Base-by-base conservation (phyloP, 1,140 invertebrate species). In the Dinoponera quadriceps region DNA sequence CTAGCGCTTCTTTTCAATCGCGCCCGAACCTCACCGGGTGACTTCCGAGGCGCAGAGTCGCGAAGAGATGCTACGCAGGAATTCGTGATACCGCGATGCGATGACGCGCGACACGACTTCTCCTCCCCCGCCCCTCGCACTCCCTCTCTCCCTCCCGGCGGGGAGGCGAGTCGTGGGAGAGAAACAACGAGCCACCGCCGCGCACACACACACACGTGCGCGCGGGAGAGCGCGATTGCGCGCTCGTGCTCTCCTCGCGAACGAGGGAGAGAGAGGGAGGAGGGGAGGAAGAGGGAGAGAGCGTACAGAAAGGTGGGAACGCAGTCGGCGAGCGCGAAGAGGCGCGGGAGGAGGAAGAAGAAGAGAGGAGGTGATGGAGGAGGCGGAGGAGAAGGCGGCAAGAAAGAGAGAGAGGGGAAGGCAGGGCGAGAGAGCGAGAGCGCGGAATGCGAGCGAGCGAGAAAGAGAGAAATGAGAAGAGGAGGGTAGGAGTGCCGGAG, bases 401-500 rank as follows among this genome's bases (percentile, higher is more conserved):
- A 83, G 78, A 85, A 81, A 88, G 83, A 83, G 78, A 75, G 68
- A 85, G 75, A 78, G 86, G 68, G 84, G 84, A 75, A 87, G 85
- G 83, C 85, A 85, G 87, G 85, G 85, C 81, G 85, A 89, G 63
- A 77, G 66, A 78, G 73, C 69, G 48, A 77, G 51, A 75, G 65
- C 44, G 54, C 25, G 27, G 57, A 69, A 49, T 62, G 66, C 60
- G 29, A 49, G 49, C 22, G 80, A 75, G 69, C 11, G 75, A 33
- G 68, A 57, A 69, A 33, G 71, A 62, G 82, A 68, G 82, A 84
- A 69, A 72, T 16, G 63, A 14, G 18, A 51, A 38, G 60, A 80
- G 85, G 87, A 83, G 88, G 71, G 90, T 85, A 86, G 89, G 89
- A 55, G 88, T 57, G 78, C 68, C 85, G 86, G 90, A 89, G 84